Percentiles rank a stretch among this genome's conserved stretches.
Conservation (phyloP, 2,888 invertebrate genomes). For the Drosophila kuntzei region DNA sequence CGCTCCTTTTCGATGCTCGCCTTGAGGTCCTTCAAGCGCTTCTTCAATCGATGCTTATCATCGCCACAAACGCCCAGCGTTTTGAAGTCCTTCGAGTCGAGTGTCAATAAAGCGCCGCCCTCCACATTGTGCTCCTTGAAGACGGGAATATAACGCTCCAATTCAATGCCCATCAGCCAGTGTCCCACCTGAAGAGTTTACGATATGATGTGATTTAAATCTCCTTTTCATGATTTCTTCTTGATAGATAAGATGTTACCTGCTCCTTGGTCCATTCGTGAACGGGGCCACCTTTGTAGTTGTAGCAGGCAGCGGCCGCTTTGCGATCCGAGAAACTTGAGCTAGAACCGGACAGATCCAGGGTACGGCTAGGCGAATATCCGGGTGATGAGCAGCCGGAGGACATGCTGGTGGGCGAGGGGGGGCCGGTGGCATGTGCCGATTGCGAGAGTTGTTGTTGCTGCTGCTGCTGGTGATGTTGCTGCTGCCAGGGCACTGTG, state of each 20-base stretch:
- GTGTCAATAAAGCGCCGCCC: conserved; percentile 92
- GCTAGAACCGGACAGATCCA: conserved; percentile 87
- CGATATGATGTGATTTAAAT: background rate
- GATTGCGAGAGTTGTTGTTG: conserved; percentile 84
- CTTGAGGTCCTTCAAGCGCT: conserved; percentile 93
- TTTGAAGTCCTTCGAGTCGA: conserved; percentile 97
- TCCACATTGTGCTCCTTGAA: conserved; percentile 95
- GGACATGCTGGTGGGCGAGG: conserved; percentile 89
- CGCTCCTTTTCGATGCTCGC: conserved; percentile 90
- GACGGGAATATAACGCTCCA: conserved; percentile 94
- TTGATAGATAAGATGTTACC: conserved; percentile 85
- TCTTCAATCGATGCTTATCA: conserved; percentile 93
- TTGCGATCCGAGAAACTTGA: conserved; percentile 89
- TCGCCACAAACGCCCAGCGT: conserved; percentile 91
- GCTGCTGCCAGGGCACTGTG: conserved; percentile 88
- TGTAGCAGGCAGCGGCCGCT: conserved; percentile 86
- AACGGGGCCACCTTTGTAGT: conserved; percentile 90
- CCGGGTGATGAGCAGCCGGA: conserved; percentile 88
- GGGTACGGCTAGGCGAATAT: conserved; percentile 86
- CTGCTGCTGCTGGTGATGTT: conserved; percentile 86
- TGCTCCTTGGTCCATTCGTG: conserved; percentile 92
- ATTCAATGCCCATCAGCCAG: conserved; percentile 93
- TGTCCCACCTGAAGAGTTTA: conserved; percentile 93
- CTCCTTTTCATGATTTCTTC: background rate
- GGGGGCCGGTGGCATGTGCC: conserved; percentile 87